Evolutionary conservation across 2,888 invertebrate genomes (phyloP).

Genomic region (Polydrusus tereticollis): DNA sequence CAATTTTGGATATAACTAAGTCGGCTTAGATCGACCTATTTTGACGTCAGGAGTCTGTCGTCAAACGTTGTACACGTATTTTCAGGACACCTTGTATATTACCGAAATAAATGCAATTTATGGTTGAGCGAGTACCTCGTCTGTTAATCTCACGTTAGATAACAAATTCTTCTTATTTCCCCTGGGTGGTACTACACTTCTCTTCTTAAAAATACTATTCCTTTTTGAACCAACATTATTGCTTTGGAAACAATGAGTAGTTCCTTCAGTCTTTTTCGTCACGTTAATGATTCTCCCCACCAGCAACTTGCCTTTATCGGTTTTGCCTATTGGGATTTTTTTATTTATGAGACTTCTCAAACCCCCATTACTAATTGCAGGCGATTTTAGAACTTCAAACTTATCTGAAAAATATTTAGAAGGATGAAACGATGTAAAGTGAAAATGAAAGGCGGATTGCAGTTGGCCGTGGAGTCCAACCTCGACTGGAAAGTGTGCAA

Average conservation of each 20-base stretch:
- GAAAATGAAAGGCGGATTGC: too few species aligned
- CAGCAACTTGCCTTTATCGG: slow-evolving; percentile 55
- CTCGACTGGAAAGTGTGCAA: too few species aligned
- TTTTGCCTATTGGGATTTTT: slow-evolving; percentile 57
- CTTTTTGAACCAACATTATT: background rate
- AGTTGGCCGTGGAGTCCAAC: too few species aligned
- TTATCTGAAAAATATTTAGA: slow-evolving; percentile 1
- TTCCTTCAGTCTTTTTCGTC: slow-evolving; percentile 52
- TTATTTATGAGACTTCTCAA: slow-evolving; percentile 56
- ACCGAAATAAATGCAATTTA: too few species aligned
- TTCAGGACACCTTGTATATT: too few species aligned
- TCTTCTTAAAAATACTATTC: background rate
- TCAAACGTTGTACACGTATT: too few species aligned
- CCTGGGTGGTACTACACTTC: background rate
- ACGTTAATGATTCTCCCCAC: slow-evolving; percentile 58
- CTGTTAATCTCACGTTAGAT: background rate
- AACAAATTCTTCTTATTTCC: background rate
- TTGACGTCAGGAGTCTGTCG: too few species aligned
- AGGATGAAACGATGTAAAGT: too few species aligned
- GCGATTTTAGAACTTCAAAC: background rate
- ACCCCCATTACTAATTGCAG: background rate
- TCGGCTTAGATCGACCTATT: too few species aligned
- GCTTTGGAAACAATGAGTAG: background rate
- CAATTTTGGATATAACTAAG: too few species aligned
- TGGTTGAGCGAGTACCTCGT: background rate